Base-by-base conservation (phyloP, 2,888 invertebrate genomes). In the Polylopha cassiicola region DNA sequence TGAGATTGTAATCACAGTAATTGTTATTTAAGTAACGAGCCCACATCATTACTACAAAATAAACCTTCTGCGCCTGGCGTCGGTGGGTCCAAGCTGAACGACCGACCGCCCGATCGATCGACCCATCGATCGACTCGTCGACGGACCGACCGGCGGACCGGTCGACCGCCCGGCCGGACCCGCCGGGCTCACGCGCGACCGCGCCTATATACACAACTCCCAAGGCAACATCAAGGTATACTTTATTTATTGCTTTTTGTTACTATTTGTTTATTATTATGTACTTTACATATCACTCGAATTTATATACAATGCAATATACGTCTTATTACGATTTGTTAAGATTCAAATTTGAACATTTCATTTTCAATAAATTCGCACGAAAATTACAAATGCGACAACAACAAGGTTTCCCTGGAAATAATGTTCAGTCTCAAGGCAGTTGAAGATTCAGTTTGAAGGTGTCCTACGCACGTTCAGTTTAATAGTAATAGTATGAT, bases 181-280 rank as follows among this genome's bases (percentile, higher is more conserved):
- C 69, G 65, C 58, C 65, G 69, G 69, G 62, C 67, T 65, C 63
- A 62, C 65, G 53, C 64, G 73, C 72, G 73, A 69, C 54, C 61
- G 58, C 53, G 53, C 55, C 55, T 77, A 75, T 82, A 62, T 78
- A 79, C 75, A 80, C 70, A 62, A 66, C 67, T 66, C 68, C 65
- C 73, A 85, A 85, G 84, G 84, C 84, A 85, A 82, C 84, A 73
- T 78, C 75, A 81, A 80, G 79, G 85, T 85, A 85, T 84, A 85
- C 84, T 77, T 82, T 84, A 82, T 76, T 82, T 84, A 84, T 85
- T 84, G 84, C 84, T 85, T 84, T 50, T 75, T 78, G 79, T 81
- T 81, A 68, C 70, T 73, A 71, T 75, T 69, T 71, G 65, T 72
- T 71, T 67, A 70, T 60, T 52, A 61, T 66, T 67, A 80, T 79